Evolutionary conservation across 2,888 invertebrate species (phyloP), one percentile per base, ranked within the genome.

Genomic region (Agapostemon virescens): DNA sequence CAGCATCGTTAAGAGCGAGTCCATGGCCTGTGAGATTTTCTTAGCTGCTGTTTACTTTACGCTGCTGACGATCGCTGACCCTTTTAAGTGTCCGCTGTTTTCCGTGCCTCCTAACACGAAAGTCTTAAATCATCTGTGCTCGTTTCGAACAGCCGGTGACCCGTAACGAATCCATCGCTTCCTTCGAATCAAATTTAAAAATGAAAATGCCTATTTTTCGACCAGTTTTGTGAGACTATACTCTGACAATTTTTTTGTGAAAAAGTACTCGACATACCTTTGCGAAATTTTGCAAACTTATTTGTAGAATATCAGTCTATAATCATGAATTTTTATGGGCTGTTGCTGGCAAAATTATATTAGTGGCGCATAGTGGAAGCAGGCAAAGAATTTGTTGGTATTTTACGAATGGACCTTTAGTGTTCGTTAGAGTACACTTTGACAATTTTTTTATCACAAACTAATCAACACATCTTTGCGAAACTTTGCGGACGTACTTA

Each of bases 1-100:
- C 61, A 15, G 23, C 61, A 38, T 61, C 45, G 74, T 69, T 74
- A 55, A 64, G 40, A 69, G 13, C 45, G 63, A n/a, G 23, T 68
- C 15, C 30, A 20, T 38, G 40, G 38, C 13, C 42, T 17, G 45
- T 23, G 49, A 74, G 61, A 74, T 68, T 76, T n/a, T 33, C 64
- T 17, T 23, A 15, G 13, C 13, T 33, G 38, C 69, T 40, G 49
- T 64, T 70, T 68, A 55, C 64, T 66, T 26, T 4, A n/a, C 40
- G 45, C 45, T 52, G 13, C 23, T 40, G n/a, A 23, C 38, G 38
- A 38, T 64, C 64, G 23, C 13, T 36, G 20, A 36, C 63, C 63
- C 33, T 63, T 49, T 49, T 49, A 49, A 49, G 49, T 49, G 49
- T 49, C n/a, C 49, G n/a, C n/a, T 49, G 11, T n/a, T n/a, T 49